These are phyloP conservation scores for Lophotriccus pileatus DNA, from an alignment of 2,797 vertebrate genomes.

Conservation along the genomic window DNA sequence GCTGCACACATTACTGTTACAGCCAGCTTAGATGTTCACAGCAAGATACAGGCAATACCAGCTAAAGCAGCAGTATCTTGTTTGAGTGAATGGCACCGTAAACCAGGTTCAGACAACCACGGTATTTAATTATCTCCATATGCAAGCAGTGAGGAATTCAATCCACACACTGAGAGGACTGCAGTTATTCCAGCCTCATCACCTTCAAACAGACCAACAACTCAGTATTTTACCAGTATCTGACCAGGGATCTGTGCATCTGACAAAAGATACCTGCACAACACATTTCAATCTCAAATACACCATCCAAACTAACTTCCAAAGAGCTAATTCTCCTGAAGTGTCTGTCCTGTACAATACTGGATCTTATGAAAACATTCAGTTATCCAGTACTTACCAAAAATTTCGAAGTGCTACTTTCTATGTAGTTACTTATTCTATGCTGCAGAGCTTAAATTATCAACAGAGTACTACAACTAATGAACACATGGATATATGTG, in stretches of 20 bases:
- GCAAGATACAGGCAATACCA: neutral
- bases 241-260: neutral
- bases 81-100: neutral
- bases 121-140: neutral
- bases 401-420: neutral
- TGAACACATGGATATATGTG: fast-evolving
- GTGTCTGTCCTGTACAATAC: fast-evolving
- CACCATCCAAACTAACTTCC: neutral
- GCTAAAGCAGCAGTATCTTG: neutral
- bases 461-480: neutral
- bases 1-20: neutral
- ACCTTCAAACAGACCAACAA: neutral
- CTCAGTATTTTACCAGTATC: neutral
- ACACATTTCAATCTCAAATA: neutral
- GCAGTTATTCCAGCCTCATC: neutral
- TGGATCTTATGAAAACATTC: neutral
- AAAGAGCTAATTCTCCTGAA: neutral
- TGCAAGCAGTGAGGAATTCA: neutral
- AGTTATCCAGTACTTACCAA: neutral
- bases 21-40: neutral
- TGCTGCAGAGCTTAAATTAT: neutral
- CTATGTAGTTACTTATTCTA: neutral
- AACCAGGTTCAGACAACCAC: neutral
- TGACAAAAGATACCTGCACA: neutral
- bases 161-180: neutral